Evolutionary conservation across 2,113 vertebrate species (phyloP).

Genomic region (Fulmarus glacialis): DNA sequence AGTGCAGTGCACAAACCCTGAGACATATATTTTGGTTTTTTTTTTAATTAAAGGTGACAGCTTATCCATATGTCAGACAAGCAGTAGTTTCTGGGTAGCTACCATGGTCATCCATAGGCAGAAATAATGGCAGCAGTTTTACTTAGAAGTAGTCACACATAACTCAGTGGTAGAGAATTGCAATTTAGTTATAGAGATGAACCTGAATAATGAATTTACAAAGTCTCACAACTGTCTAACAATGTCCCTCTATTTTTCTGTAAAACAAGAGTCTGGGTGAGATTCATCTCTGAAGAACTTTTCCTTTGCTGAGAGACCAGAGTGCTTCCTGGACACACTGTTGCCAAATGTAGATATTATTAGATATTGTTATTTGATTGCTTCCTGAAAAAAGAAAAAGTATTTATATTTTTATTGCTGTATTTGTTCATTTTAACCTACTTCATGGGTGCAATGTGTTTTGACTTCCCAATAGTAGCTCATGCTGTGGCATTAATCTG

Average conservation of each 20-base stretch:
- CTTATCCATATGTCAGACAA: background rate
- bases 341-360: background rate
- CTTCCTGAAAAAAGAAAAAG: background rate
- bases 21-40: background rate
- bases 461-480: background rate
- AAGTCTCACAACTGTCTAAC: background rate
- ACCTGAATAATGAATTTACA: background rate
- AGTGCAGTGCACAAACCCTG: background rate
- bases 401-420: background rate
- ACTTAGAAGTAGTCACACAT: background rate
- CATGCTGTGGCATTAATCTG: background rate
- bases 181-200: background rate
- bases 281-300: background rate
- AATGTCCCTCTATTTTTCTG: background rate
- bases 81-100: background rate
- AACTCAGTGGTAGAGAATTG: background rate
- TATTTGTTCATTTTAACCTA: background rate
- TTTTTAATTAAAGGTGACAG: background rate
- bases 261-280: background rate
- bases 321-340: rapidly evolving
- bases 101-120: background rate
- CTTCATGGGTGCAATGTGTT: background rate
- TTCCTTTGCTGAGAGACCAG: background rate
- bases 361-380: rapidly evolving
- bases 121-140: background rate